Evolutionary conservation across 2,888 invertebrate genomes (phyloP), one percentile per base, ranked within the genome.

Genomic region (Eupithecia insigniata): DNA sequence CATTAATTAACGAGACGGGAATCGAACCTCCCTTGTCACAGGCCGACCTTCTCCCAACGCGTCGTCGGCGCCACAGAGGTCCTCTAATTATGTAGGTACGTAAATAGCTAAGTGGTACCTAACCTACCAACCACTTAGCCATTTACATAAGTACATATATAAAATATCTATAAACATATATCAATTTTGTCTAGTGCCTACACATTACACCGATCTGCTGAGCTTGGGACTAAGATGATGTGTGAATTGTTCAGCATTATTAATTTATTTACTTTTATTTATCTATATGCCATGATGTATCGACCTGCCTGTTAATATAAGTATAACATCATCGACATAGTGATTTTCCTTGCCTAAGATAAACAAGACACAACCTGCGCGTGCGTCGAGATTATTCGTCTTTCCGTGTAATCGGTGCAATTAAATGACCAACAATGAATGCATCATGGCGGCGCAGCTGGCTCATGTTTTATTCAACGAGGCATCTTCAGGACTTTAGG

Each of bases 371-470:
- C 55, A 74, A 30, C 1, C 12, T 64, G 36, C 26, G 64, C 61
- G 61, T 70, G 73, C 71, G 30, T 64, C 69, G 72, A 75, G 71
- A 79, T 80, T 78, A 78, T 74, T 74, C 69, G 70, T 70, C 69
- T 68, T 65, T 76, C 69, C 70, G 74, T 73, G 76, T 82, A 83
- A 84, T 84, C 74, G 74, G 55, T 74, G 79, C 81, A 84, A 87
- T 87, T 86, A 85, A 85, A 82, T 77, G 77, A 77, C 75, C 72
- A 32, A 78, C 78, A 73, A 86, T 85, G 82, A 82, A 83, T 84
- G 78, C 83, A 78, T 80, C 77, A 84, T 82, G 60, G 68, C 71
- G 64, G 66, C 72, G 58, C 75, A 69, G 67, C 22, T 34, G 26
- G 64, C 69, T 34, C 75, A 80, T 85, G 79, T 73, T 83, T 86